These are phyloP conservation scores for Xyrichtys novacula DNA, from an alignment of 2,797 vertebrate species.

Conservation along the genomic window DNA sequence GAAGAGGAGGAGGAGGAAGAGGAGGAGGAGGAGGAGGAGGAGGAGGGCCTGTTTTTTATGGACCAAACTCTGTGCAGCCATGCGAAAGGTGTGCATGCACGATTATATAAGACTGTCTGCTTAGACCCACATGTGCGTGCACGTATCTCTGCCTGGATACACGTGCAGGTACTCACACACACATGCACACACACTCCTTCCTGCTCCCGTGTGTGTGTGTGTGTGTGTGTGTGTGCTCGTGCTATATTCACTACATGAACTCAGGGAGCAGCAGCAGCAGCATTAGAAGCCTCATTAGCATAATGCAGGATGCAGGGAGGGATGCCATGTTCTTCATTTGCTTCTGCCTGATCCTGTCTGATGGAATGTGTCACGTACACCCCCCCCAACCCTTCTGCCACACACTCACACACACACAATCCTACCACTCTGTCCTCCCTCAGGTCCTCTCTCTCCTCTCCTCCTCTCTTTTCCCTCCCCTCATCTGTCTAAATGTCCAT, in stretches of 20 bases:
- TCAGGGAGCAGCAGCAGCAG: conserved; percentile 33
- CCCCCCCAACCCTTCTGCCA: background rate
- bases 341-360: conserved; percentile 55
- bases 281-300: conserved; percentile 52
- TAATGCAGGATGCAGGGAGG: conserved; percentile 54
- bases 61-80: conserved; percentile 46
- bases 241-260: conserved; percentile 20
- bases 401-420: background rate
- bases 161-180: conserved; percentile 31
- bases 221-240: conserved; percentile 11
- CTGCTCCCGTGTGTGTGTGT: background rate
- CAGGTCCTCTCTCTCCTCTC: conserved; percentile 5
- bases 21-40: background rate
- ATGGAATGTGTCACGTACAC: conserved; percentile 55
- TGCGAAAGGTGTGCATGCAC: conserved; percentile 52
- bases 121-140: conserved; percentile 24
- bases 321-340: conserved; percentile 57
- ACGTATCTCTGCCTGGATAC: conserved; percentile 16
- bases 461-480: conserved; percentile 11
- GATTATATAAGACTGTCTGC: conserved; percentile 53
- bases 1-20: background rate
- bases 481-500: conserved; percentile 28
- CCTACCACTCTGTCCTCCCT: conserved; percentile 8
- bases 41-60: conserved; percentile 7
- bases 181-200: conserved; percentile 4